These are phyloP conservation scores for Panagrolaimus sp. DNA, from an alignment of 1,140 invertebrate species.

Conservation along the genomic window DNA sequence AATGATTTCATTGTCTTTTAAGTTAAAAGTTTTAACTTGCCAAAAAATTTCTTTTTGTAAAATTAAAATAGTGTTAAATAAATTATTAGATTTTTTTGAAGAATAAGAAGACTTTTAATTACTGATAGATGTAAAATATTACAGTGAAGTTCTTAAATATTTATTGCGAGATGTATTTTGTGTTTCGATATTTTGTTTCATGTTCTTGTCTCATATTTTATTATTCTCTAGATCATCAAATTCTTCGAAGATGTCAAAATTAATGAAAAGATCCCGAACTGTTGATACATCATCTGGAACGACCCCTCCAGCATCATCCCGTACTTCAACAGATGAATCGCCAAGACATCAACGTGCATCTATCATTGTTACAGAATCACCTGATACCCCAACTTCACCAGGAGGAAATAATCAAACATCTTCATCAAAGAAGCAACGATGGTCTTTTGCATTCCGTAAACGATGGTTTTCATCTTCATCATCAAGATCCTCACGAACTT, in stretches of 20 bases:
- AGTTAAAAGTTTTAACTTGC: no score
- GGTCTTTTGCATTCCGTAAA: slow-evolving; percentile 9
- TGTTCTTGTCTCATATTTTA: no score
- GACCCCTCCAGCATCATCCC: background rate
- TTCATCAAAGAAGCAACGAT: slow-evolving; percentile 9
- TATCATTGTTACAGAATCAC: background rate
- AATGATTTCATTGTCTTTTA: no score
- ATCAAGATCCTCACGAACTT: background rate
- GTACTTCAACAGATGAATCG: background rate
- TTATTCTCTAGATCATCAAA: no score
- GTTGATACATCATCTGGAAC: slow-evolving; percentile 14
- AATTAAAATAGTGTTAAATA: no score
- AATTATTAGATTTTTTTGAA: no score
- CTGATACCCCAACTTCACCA: background rate
- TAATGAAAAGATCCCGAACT: slow-evolving; percentile 11
- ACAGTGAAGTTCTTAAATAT: no score
- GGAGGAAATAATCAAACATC: background rate
- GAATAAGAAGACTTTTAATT: no score
- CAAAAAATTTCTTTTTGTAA: no score
- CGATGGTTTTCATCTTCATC: slow-evolving; percentile 1
- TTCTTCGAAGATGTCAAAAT: background rate
- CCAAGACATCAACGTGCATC: background rate
- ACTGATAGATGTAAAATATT: no score
- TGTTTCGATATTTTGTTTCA: no score
- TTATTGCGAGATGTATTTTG: no score